Base-by-base conservation (phyloP, 2,888 invertebrate species). In the Mythimna impura region DNA sequence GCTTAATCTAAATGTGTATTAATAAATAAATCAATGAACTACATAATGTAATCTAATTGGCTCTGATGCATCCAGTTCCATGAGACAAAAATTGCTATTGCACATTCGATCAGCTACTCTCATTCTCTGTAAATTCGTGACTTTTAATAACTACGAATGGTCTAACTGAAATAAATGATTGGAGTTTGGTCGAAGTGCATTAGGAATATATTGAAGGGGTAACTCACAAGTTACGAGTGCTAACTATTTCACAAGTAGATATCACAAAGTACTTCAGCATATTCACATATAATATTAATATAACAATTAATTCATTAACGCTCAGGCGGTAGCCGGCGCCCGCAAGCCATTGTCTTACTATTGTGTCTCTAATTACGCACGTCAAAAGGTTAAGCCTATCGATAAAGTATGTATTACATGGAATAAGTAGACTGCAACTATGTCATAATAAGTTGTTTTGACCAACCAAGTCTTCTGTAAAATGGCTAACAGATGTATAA, bases 21-120 rank as follows among this genome's bases (percentile, higher is more conserved):
- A 92, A 92, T 92, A 91, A 92, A 92, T 91, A 91, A 87, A 86
- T 88, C 83, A 89, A 89, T 89, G 87, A 88, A 86, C 86, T 89
- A 89, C 66, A 65, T 70, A 75, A 76, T 77, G 66, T 71, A 79
- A 73, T 76, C 82, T 85, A 86, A 85, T 87, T 83, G 82, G 85
- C 73, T 78, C 73, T 66, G 58, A 78, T 80, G 72, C 71, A 78
- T 79, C 77, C 75, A 79, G 77, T 73, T 77, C 61, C 74, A 73
- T 68, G n/a, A 57, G 74, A 50, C 57, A 61, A 55, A n/a, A 62
- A 71, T 61, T 73, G 40, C 47, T 54, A 58, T 63, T 60, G 72
- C 60, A 50, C 66, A 68, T 74, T 81, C 69, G 60, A 82, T 60
- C 64, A 64, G 22, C 20, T 58, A 73, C 47, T 76, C 36, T 75